Evolutionary conservation across 2,113 vertebrate species (phyloP), one percentile per base, ranked within the genome.

Genomic region (Chauna torquata): DNA sequence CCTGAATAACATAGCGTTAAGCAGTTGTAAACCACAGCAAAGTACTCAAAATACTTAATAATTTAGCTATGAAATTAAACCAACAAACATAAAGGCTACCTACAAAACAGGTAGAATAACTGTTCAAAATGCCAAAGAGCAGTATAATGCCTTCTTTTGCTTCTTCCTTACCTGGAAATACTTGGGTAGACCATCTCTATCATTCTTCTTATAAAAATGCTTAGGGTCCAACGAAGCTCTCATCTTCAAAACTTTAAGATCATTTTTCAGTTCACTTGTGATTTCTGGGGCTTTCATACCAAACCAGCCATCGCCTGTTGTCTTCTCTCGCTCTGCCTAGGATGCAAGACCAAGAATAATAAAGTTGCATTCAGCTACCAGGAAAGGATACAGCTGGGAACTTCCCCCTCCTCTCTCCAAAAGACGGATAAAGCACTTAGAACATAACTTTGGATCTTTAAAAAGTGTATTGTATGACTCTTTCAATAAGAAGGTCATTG

Each of bases 161-260:
- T 90, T 55, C 27, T 40, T 88, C 84, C 97, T 58, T 88, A 99
- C 99, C 99, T 99, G 99, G 83, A 99, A 99, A 85, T 99, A 99
- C 86, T 99, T 99, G 66, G 99, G 99, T 52, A 99, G 98, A 24
- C 99, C 99, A 30, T 99, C 99, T 97, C 99, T 98, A 93, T 99
- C 99, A 15, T 99, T 99, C 97, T 99, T 99, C 98, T 99, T 99
- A 94, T 99, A 99, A 97, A 99, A 99, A 50, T 98, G 98, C 96
- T 99, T 99, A 15, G 99, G 98, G 90, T 99, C 99, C 98, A 99
- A 90, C 0, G 99, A 98, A 49, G 98, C 98, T 94, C 99, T 99
- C 99, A 99, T 99, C 96, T 99, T 99, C 91, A 99, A 97, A 64
- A 99, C 98, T 79, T 98, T 98, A 36, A 99, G 98, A 91, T 99